These are phyloP conservation scores for Heliconius sara DNA, from an alignment of 2,888 invertebrate genomes.

Conservation along the genomic window DNA sequence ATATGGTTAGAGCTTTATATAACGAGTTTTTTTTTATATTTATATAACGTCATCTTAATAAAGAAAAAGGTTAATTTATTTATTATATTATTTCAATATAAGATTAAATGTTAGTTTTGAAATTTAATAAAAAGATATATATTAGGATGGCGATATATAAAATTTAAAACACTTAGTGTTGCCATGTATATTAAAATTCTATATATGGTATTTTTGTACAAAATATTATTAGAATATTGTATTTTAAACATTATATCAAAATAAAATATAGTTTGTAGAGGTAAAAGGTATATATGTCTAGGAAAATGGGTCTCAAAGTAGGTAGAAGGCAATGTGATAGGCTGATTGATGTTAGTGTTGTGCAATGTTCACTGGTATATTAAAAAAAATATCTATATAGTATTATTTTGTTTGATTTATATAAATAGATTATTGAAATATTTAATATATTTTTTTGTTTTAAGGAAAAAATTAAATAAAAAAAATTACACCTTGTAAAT, in stretches of 20 bases:
- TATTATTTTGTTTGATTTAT: not conserved
- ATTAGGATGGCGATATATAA: slow-evolving; percentile 38
- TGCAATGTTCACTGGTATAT: slow-evolving; percentile 45
- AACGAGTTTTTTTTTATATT: not conserved
- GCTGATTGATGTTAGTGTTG: slow-evolving; percentile 49
- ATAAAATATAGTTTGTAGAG: slow-evolving; percentile 24
- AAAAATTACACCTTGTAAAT: not conserved
- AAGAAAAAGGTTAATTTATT: not conserved
- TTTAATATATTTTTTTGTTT: not conserved
- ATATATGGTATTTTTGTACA: slow-evolving; percentile 37
- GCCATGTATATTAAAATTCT: slow-evolving; percentile 32
- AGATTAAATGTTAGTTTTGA: not conserved
- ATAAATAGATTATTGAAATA: not conserved
- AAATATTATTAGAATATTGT: slow-evolving; percentile 26
- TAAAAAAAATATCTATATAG: not conserved
- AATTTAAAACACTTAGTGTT: slow-evolving; percentile 33
- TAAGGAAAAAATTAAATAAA: not conserved
- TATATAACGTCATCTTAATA: slow-evolving; percentile 12
- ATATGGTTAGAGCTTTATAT: slow-evolving; percentile 18
- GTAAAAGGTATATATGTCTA: slow-evolving; percentile 47
- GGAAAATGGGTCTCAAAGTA: slow-evolving; percentile 70
- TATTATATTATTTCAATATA: not conserved
- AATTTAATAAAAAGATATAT: not conserved
- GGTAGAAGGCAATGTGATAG: slow-evolving; percentile 62
- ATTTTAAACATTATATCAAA: slow-evolving; percentile 28